Conservation (phyloP, 1,140 invertebrate species). For the Drosophila eugracilis region DNA sequence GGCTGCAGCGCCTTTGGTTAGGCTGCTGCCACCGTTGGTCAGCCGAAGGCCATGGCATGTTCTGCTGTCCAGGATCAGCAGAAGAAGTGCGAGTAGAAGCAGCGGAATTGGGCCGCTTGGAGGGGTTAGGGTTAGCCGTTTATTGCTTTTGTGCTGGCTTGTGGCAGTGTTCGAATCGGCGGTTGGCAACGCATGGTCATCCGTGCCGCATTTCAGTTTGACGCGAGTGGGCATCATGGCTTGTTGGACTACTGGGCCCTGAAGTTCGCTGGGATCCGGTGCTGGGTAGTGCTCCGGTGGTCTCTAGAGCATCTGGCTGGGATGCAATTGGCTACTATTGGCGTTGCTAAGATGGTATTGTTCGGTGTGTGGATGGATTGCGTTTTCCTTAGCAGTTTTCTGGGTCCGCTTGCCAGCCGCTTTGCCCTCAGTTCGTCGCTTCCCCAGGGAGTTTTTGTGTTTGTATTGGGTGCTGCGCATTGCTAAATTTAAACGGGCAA, state of each 20-base stretch:
- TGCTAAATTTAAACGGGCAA: slow-evolving; percentile 51
- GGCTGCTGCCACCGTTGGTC: slow-evolving; percentile 68
- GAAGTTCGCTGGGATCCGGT: slow-evolving; percentile 6
- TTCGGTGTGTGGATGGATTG: slow-evolving; percentile 9
- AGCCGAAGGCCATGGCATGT: slow-evolving; percentile 58
- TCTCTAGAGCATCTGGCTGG: slow-evolving; percentile 3
- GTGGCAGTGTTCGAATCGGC: slow-evolving; percentile 54
- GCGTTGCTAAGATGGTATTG: not conserved
- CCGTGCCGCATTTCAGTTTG: slow-evolving; percentile 61
- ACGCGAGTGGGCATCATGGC: slow-evolving; percentile 47
- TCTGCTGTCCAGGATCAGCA: slow-evolving; percentile 36
- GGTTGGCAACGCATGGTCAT: not conserved
- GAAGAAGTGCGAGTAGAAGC: slow-evolving; percentile 27
- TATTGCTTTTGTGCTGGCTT: slow-evolving; percentile 33
- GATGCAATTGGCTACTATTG: not conserved
- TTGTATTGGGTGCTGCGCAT: slow-evolving; percentile 33
- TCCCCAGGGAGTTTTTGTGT: slow-evolving; percentile 31
- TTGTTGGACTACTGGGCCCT: slow-evolving; percentile 7
- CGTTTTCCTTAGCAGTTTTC: slow-evolving; percentile 1
- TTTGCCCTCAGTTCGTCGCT: slow-evolving; percentile 9
- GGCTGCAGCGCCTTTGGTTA: slow-evolving; percentile 62
- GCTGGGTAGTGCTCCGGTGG: not conserved
- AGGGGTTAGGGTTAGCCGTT: slow-evolving; percentile 5
- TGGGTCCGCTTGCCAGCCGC: slow-evolving; percentile 4
- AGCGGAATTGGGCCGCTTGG: not conserved